Percentiles rank a stretch among this genome's conserved stretches.
Conservation (phyloP, 2,888 invertebrate genomes). For the Lasioglossum marginatum region DNA sequence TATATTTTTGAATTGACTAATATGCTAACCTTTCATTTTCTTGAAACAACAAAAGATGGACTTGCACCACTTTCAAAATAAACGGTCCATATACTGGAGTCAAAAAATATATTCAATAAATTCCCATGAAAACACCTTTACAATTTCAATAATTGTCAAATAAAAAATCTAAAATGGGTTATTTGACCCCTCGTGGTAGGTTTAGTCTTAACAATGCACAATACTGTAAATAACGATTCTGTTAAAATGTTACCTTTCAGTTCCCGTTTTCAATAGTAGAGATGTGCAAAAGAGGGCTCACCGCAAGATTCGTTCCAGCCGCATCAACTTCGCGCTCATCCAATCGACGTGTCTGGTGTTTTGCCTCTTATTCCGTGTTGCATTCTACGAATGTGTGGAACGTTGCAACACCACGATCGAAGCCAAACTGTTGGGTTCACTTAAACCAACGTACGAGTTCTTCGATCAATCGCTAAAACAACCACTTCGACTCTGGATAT, state of each 20-base stretch:
- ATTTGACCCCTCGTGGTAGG: too few relatives aligned
- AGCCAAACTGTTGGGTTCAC: neutral
- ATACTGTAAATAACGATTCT: neutral
- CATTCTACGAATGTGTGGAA: constrained; percentile 1
- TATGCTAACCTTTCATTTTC: too few relatives aligned
- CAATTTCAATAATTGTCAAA: too few relatives aligned
- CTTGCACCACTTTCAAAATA: too few relatives aligned
- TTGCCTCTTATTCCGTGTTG: constrained; percentile 14
- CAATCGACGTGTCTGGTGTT: constrained; percentile 29
- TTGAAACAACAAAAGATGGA: too few relatives aligned
- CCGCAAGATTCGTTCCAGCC: neutral
- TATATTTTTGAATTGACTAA: too few relatives aligned
- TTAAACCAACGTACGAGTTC: neutral
- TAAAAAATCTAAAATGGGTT: too few relatives aligned
- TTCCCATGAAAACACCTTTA: too few relatives aligned
- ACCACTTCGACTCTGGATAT: neutral
- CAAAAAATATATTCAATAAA: too few relatives aligned
- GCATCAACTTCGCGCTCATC: neutral
- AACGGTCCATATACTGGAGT: too few relatives aligned
- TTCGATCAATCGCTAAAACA: neutral
- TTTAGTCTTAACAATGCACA: neutral
- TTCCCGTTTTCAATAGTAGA: neutral
- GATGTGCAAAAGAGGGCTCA: constrained; percentile 16
- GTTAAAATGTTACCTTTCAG: neutral
- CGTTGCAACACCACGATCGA: constrained; percentile 40